These are phyloP conservation scores for Andrena camellia DNA, from an alignment of 2,888 invertebrate species.

Conservation along the genomic window DNA sequence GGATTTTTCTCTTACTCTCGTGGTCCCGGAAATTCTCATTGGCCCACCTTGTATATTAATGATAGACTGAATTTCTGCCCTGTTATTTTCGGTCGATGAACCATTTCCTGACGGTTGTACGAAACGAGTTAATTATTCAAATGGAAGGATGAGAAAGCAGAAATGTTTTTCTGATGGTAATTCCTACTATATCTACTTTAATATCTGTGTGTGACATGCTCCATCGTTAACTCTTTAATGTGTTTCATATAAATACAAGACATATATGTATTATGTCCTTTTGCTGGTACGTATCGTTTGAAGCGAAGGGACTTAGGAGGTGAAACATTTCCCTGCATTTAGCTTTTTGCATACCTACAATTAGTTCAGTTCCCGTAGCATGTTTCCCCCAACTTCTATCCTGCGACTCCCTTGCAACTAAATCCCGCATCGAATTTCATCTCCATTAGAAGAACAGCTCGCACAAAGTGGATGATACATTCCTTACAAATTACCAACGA, in stretches of 20 bases:
- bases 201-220: no score
- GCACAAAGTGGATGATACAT: background rate
- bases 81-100: no score
- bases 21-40: no score
- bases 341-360: background rate
- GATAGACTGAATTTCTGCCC: no score
- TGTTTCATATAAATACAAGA: background rate
- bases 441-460: constrained; percentile 5
- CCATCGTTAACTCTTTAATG: background rate
- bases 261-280: background rate
- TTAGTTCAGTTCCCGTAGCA: background rate
- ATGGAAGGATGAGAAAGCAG: no score
- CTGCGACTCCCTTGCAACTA: background rate
- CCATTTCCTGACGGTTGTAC: no score
- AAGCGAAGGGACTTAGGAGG: background rate
- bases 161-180: no score
- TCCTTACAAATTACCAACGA: background rate
- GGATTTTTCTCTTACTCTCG: no score
- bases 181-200: no score
- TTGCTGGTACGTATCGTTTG: no score
- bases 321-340: background rate
- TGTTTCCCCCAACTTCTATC: background rate
- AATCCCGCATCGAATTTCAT: background rate
- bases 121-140: no score
- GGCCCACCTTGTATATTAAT: no score